Evolutionary conservation across 2,113 vertebrate species (phyloP).

Genomic region (Leucopternis melanops): DNA sequence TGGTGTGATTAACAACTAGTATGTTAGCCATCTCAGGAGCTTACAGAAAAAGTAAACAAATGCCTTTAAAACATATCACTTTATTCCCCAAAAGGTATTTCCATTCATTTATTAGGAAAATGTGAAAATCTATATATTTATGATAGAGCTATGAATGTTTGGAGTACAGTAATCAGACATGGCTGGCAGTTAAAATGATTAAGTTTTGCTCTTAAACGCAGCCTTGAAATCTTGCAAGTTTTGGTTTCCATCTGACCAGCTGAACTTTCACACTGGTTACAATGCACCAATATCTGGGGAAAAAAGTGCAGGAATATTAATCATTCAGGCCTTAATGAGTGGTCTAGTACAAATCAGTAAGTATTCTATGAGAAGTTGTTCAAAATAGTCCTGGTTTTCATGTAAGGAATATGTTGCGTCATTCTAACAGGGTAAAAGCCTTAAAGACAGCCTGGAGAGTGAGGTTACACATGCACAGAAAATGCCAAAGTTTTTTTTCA

Average conservation of each 20-base stretch:
- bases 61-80: constrained; percentile 70
- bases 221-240: background rate
- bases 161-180: background rate
- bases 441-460: background rate
- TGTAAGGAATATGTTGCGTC: background rate
- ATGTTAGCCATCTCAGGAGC: constrained; percentile 81
- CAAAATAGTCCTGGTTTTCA: background rate
- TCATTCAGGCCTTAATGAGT: background rate
- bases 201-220: background rate
- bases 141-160: background rate
- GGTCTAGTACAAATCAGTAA: background rate
- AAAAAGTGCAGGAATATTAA: background rate
- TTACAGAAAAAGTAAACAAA: constrained; percentile 77
- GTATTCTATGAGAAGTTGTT: background rate
- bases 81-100: constrained; percentile 69
- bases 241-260: background rate
- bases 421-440: background rate
- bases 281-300: background rate
- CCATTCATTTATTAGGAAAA: constrained; percentile 68
- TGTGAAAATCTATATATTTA: constrained; percentile 49
- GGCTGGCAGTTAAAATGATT: background rate
- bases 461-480: background rate
- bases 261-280: background rate
- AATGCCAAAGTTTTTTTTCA: background rate
- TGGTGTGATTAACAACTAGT: constrained; percentile 80